phyloP scores from a whole-genome alignment of 2,797 vertebrate genomes.

The Liasis olivaceus region DNA sequence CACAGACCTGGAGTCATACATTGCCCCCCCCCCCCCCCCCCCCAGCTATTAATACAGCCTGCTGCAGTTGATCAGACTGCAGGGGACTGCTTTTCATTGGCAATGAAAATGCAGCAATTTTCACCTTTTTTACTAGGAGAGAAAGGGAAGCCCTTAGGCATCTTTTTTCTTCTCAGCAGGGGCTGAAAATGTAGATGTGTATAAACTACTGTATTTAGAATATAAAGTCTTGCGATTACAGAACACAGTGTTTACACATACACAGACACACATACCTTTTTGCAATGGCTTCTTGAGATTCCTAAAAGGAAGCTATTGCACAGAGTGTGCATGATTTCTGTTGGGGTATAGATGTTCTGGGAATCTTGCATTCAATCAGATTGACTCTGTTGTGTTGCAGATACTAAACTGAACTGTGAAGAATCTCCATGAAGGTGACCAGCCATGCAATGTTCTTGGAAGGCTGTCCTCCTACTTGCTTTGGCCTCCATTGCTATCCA shows the following conservation, averaged over 20 bases:
- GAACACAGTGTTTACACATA: neutral
- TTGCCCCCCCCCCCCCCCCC: neutral
- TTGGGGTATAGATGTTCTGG: neutral
- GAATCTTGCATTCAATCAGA: slow-evolving; percentile 6
- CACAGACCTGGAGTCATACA: neutral
- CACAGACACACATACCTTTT: neutral
- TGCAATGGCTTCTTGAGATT: neutral
- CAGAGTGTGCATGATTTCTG: neutral
- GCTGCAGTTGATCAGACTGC: neutral
- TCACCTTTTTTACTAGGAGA: neutral
- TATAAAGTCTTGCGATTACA: neutral
- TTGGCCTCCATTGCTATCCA: slow-evolving; percentile 95
- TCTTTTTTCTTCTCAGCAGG: neutral
- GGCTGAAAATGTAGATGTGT: neutral
- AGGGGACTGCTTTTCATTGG: neutral
- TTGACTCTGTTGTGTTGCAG: slow-evolving; percentile 63
- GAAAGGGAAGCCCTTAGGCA: neutral
- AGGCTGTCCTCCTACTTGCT: slow-evolving; percentile 94
- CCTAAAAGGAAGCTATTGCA: neutral
- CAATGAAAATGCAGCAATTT: neutral
- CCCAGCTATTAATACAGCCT: neutral
- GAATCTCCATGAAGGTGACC: slow-evolving; percentile 87
- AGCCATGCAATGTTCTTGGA: slow-evolving; percentile 99
- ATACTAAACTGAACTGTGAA: slow-evolving; percentile 51
- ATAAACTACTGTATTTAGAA: neutral